A percentile compares a stretch with the other conserved stretches of the same genome.
These are phyloP conservation scores for Nemapogon koenigi DNA, from an alignment of 2,888 invertebrate genomes.

Conservation along the genomic window DNA sequence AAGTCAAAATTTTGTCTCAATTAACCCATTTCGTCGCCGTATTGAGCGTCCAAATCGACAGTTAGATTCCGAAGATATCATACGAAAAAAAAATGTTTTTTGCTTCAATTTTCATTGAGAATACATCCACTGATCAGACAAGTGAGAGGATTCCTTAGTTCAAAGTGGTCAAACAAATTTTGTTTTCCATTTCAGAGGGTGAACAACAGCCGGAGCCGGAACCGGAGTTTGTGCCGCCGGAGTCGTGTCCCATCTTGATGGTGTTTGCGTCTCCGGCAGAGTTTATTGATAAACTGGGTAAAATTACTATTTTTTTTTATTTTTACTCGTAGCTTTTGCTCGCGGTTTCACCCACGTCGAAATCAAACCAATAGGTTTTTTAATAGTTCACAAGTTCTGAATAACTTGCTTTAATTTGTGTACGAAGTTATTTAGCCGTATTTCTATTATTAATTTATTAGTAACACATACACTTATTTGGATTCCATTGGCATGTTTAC, in stretches of 20 bases:
- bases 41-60: not conserved
- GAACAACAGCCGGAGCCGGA: conserved; percentile 40
- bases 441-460: no score
- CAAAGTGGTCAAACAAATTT: no score
- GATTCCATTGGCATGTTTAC: no score
- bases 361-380: not conserved
- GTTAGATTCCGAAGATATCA: not conserved
- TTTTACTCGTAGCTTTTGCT: not conserved
- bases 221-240: conserved; percentile 39
- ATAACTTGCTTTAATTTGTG: no score
- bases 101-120: not conserved
- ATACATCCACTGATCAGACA: not conserved
- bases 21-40: no score
- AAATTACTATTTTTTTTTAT: conserved; percentile 18
- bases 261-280: conserved; percentile 46
- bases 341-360: no score
- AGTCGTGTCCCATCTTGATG: conserved; percentile 41
- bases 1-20: no score
- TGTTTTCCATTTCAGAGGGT: conserved; percentile 44
- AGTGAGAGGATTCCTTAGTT: no score
- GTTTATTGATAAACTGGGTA: conserved; percentile 50
- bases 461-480: no score
- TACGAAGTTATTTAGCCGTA: no score
- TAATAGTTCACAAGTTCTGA: no score
- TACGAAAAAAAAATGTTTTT: not conserved